These are phyloP conservation scores for Drosophila sechellia DNA, from an alignment of 1,140 invertebrate species.

Conservation along the genomic window DNA sequence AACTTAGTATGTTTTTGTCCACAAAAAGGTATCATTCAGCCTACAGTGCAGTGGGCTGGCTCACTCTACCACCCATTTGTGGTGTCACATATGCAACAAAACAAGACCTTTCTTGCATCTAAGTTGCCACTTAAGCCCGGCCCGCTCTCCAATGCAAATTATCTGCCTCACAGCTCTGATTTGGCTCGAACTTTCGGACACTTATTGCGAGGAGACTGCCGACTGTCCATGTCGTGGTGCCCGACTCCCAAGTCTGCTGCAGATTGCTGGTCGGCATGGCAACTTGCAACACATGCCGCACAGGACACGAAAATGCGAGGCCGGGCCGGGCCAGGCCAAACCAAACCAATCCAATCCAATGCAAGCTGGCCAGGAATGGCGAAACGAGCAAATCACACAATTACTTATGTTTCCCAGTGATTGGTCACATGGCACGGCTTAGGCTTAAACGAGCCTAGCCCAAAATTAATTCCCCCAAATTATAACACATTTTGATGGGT, in stretches of 20 bases:
- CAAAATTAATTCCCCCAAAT: constrained; percentile 31
- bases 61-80: background rate
- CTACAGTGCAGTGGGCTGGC: too few relatives aligned
- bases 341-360: constrained; percentile 9
- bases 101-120: constrained; percentile 35
- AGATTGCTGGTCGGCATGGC: constrained; percentile 53
- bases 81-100: constrained; percentile 21
- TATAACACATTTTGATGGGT: constrained; percentile 23
- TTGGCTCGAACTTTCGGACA: constrained; percentile 66
- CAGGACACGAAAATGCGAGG: constrained; percentile 45
- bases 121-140: constrained; percentile 67
- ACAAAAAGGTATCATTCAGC: too few relatives aligned
- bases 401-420: constrained; percentile 32
- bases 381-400: constrained; percentile 37
- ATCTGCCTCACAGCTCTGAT: constrained; percentile 72
- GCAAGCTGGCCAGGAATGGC: constrained; percentile 20
- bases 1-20: too few relatives aligned
- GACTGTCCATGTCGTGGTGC: constrained; percentile 11
- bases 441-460: constrained; percentile 23
- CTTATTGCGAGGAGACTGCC: constrained; percentile 49
- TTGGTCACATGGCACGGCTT: constrained; percentile 20
- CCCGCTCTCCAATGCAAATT: constrained; percentile 72
- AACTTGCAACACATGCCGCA: constrained; percentile 51
- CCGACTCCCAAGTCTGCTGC: constrained; percentile 53
- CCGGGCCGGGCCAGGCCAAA: constrained; percentile 1